These are phyloP conservation scores for Sitta carolinensis DNA, from an alignment of 2,797 vertebrate genomes.

Conservation along the genomic window DNA sequence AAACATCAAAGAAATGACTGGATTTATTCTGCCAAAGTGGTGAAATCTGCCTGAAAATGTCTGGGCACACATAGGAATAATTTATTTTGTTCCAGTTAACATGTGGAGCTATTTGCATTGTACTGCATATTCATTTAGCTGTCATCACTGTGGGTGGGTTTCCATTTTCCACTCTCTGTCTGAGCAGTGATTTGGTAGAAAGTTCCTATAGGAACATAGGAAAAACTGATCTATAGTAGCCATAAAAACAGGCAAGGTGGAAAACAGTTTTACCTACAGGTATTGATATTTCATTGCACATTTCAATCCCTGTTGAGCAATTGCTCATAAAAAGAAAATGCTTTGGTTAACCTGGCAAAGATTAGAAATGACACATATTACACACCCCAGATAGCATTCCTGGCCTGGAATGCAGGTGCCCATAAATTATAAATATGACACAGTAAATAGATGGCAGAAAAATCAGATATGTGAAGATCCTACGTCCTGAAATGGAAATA, in stretches of 20 bases:
- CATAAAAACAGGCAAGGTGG: conserved; percentile 13
- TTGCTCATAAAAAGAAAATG: neutral
- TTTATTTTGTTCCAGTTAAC: conserved; percentile 1
- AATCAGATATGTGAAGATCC: neutral
- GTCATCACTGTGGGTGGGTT: neutral
- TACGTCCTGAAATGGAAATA: neutral
- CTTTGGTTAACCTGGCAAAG: neutral
- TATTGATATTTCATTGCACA: conserved; percentile 7
- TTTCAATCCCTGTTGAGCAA: neutral
- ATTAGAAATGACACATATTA: neutral
- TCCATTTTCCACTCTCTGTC: neutral
- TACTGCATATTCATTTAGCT: neutral
- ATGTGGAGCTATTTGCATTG: neutral
- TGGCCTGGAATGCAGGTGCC: neutral
- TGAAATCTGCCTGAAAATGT: neutral
- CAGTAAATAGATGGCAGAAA: neutral
- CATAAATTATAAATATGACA: neutral
- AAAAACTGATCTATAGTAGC: neutral
- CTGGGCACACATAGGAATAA: neutral
- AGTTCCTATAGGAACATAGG: neutral
- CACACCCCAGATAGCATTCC: neutral
- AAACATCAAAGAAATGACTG: neutral
- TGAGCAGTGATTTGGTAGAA: neutral
- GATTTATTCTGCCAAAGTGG: neutral
- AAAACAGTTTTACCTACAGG: neutral